Base-by-base conservation (phyloP, 2,113 vertebrate species). In the Neodontobutis hainanensis region DNA sequence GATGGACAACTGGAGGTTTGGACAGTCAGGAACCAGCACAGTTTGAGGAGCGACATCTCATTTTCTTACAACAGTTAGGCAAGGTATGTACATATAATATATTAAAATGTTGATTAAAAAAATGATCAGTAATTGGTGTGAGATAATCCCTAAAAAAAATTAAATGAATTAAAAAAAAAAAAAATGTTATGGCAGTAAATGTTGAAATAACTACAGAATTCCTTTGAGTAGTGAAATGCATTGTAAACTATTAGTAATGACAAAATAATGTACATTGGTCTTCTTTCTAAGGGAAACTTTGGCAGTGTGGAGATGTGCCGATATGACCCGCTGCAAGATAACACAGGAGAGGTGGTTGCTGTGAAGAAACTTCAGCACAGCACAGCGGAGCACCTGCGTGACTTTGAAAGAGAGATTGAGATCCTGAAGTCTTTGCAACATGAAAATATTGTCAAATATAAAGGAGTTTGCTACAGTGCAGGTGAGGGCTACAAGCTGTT, bases 281-380 rank as follows among this genome's bases (percentile, higher is more conserved):
- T 67, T 78, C n/a, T 48, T 43, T 27, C 70, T 2, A 68, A 99
- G 97, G 97, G 97, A 40, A 99, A 99, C 85, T 99, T 99, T 87
- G 97, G 97, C 75, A 99, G 96, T 40, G 97, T 99, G 89, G 97
- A 99, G 88, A 95, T 99, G 94, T 99, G 97, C 78, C 94, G 97
- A 0, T 98, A 99, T 7, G 97, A 99, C 81, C 97, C 96, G 0
- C 93, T 98, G 4, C 95, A 98, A 87, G 96, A 99, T 85, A 98
- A 95, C 90, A 99, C 97, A 0, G 97, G 97, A 0, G 96, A 99
- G 44, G 96, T 99, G 7, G 97, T 99, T 40, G 97, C 97, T 19
- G 97, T 98, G 64, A 99, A 99, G 75, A 99, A 99, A 67, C 93
- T 99, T 3, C 97, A 99, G 78, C 95, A 99, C 73, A 98, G 95